These are phyloP conservation scores for Tichodroma muraria DNA, from an alignment of 2,113 vertebrate species.

Conservation along the genomic window DNA sequence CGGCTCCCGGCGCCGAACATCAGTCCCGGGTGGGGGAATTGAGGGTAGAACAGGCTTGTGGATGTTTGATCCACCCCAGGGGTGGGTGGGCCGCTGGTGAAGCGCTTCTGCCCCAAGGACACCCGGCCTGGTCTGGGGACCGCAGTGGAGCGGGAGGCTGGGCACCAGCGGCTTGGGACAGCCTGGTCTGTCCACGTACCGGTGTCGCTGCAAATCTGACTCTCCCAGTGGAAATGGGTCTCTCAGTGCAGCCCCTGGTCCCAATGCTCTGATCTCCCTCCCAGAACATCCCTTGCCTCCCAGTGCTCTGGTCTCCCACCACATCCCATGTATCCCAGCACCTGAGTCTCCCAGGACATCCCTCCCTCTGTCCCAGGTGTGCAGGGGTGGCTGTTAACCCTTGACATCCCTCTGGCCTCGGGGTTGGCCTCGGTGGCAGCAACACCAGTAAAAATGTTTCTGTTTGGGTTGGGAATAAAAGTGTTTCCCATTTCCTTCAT, in stretches of 20 bases:
- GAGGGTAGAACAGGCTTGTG: not conserved
- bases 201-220: rapidly evolving
- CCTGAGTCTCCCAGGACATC: not conserved
- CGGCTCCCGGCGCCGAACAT: rapidly evolving
- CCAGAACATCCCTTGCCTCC: not conserved
- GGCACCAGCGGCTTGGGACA: not conserved
- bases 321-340: not conserved
- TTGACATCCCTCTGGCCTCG: not conserved
- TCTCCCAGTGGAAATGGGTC: rapidly evolving
- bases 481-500: not conserved
- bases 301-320: not conserved
- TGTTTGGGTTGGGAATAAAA: not conserved
- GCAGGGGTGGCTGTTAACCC: not conserved
- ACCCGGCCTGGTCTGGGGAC: not conserved
- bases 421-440: not conserved
- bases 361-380: too few relatives aligned
- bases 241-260: not conserved
- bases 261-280: not conserved
- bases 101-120: not conserved
- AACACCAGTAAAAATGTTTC: not conserved
- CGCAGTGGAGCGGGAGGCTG: not conserved
- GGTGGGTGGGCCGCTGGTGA: not conserved
- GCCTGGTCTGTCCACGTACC: too few relatives aligned
- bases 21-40: rapidly evolving
- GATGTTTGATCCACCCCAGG: not conserved